Evolutionary conservation across 1,140 invertebrate species (phyloP).

Genomic region (Scaptodrosophila lebanonensis): DNA sequence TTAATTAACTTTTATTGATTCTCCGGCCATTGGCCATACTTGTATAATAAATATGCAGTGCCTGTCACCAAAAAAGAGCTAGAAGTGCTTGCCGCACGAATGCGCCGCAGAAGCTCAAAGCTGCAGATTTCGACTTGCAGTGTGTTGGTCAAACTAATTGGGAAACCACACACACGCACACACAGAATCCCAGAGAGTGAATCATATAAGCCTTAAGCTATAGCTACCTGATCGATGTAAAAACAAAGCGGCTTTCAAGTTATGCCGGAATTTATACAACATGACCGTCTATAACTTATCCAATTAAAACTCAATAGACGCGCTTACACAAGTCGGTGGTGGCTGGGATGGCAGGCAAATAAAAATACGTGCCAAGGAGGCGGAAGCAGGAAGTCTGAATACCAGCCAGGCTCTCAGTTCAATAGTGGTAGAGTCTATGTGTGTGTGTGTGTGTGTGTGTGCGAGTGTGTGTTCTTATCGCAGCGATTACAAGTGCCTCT

Average conservation of each 20-base stretch:
- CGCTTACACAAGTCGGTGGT: constrained; percentile 21
- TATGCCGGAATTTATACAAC: constrained; percentile 67
- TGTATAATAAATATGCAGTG: neutral
- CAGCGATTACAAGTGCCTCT: constrained; percentile 74
- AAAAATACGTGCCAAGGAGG: constrained; percentile 52
- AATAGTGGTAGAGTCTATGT: constrained; percentile 32
- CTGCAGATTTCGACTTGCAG: no score
- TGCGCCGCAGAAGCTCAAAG: constrained; percentile 28
- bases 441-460: no score
- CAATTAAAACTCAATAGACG: constrained; percentile 75
- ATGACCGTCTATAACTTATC: constrained; percentile 73
- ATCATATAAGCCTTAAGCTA: constrained; percentile 3
- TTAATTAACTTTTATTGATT: constrained; percentile 56
- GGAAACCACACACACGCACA: no score
- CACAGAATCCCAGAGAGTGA: no score
- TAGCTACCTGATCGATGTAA: constrained; percentile 40
- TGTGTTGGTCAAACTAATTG: no score
- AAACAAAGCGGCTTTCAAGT: constrained; percentile 56
- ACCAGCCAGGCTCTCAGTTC: constrained; percentile 29
- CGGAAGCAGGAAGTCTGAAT: neutral
- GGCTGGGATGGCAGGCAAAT: constrained; percentile 37
- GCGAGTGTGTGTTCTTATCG: constrained; percentile 56
- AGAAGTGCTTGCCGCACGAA: constrained; percentile 64
- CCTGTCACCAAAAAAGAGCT: constrained; percentile 34
- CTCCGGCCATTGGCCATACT: constrained; percentile 22